Evolutionary conservation across 2,888 invertebrate genomes (phyloP).

Genomic region (Balanococcus diminutus): DNA sequence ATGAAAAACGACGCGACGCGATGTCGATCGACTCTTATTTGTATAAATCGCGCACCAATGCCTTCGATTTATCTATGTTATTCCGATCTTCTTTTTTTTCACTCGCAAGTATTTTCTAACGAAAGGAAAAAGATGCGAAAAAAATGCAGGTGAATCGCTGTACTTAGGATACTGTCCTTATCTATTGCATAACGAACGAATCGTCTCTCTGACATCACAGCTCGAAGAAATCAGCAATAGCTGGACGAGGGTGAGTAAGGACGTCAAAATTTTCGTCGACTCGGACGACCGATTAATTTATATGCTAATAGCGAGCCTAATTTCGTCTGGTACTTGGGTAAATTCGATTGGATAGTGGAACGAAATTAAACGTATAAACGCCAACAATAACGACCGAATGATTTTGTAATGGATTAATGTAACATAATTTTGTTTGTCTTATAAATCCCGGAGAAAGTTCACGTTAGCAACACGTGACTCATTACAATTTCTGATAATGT

Average conservation of each 20-base stretch:
- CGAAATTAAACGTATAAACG: constrained; percentile 1
- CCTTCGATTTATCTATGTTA: neutral
- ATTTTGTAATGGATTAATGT: constrained; percentile 40
- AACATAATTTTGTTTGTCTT: neutral
- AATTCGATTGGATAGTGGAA: neutral
- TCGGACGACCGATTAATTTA: neutral
- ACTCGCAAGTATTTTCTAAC: neutral
- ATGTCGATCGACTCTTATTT: neutral
- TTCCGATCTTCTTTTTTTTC: neutral
- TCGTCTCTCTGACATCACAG: neutral
- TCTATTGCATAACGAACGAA: neutral
- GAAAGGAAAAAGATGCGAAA: neutral
- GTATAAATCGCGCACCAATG: neutral
- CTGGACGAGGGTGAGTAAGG: no score
- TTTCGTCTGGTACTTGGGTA: neutral
- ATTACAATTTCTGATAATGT: neutral
- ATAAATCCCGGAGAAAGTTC: constrained; percentile 34
- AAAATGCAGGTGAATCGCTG: no score
- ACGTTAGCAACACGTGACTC: constrained; percentile 32
- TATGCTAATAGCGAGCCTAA: constrained; percentile 23
- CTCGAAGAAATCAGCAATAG: no score
- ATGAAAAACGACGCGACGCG: neutral
- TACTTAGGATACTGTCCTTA: neutral
- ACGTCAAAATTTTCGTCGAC: neutral
- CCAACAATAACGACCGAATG: constrained; percentile 3